phyloP scores from a whole-genome alignment of 2,888 invertebrate genomes.

The Rhamphomyia laevipes region DNA sequence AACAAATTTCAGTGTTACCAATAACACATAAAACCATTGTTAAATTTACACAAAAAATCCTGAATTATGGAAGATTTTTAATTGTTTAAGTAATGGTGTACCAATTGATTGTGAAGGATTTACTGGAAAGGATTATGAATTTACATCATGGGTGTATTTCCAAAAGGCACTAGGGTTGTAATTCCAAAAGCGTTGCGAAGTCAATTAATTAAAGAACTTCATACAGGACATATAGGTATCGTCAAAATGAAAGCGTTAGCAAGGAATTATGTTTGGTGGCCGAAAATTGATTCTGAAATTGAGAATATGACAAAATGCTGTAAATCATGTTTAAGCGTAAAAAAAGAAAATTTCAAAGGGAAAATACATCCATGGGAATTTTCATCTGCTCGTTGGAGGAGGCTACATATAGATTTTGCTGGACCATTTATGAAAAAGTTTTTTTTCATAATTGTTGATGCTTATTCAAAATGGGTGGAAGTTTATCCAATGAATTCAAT shows the following conservation, averaged over 20 bases:
- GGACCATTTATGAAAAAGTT: conserved; percentile 20
- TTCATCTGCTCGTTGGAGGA: conserved; percentile 23
- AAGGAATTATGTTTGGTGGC: conserved; percentile 20
- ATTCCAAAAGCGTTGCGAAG: conserved; percentile 1
- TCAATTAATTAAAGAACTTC: conserved; percentile 4
- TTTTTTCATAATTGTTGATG: conserved; percentile 15
- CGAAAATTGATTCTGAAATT: conserved; percentile 20
- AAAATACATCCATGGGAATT: conserved; percentile 17
- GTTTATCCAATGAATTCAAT: no score
- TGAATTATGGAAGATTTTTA: neutral
- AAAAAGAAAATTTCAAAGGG: conserved; percentile 21
- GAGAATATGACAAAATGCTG: conserved; percentile 19
- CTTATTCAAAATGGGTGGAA: conserved; percentile 20
- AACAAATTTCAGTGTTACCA: conserved; percentile 1
- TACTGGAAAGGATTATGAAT: neutral
- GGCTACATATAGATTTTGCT: conserved; percentile 36
- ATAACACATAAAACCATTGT: neutral
- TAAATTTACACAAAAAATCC: neutral
- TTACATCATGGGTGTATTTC: neutral
- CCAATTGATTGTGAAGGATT: neutral
- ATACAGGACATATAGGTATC: conserved; percentile 9
- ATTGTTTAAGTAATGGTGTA: neutral
- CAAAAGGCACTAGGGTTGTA: neutral
- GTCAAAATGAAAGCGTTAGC: conserved; percentile 7
- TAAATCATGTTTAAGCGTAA: conserved; percentile 17